phyloP scores from a whole-genome alignment of 37 sponge, comb jelly and placozoan species.

The Geodia barretti region DNA sequence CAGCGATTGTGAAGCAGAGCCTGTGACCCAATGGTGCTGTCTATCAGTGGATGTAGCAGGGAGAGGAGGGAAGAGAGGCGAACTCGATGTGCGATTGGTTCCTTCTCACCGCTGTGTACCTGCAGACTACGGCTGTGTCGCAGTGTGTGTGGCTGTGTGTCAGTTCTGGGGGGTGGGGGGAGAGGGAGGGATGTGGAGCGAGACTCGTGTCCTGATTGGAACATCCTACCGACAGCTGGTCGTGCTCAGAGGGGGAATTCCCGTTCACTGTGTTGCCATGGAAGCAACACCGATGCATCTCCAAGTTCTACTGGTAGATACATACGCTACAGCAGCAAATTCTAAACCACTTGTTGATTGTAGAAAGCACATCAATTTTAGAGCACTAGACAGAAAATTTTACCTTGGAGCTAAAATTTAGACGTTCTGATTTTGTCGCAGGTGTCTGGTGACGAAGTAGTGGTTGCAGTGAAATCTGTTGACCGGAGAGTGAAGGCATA shows the following conservation, averaged over 20 bases:
- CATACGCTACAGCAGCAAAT: too few relatives aligned
- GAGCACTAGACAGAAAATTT: too few relatives aligned
- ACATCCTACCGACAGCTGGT: conserved; percentile 51
- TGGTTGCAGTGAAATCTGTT: conserved; percentile 1
- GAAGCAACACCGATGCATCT: not conserved
- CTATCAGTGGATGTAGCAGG: not conserved
- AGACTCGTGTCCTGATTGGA: conserved; percentile 19
- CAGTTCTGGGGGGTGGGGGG: not conserved
- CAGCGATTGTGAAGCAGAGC: too few relatives aligned
- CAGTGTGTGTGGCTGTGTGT: conserved; percentile 21
- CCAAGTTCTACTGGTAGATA: too few relatives aligned
- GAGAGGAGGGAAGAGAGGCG: not conserved
- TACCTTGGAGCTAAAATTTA: too few relatives aligned
- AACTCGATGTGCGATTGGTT: not conserved
- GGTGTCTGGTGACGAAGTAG: not conserved
- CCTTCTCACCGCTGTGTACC: conserved; percentile 18
- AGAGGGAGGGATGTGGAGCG: not conserved
- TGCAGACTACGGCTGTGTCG: conserved; percentile 32
- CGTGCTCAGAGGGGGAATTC: conserved; percentile 14
- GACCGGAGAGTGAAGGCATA: not conserved
- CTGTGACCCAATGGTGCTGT: not conserved
- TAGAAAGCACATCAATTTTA: too few relatives aligned
- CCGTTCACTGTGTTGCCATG: conserved; percentile 16
- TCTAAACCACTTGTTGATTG: too few relatives aligned
- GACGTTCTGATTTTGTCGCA: not conserved